Base-by-base conservation (phyloP, 2,888 invertebrate species). In the Leptopterna dolabrata region DNA sequence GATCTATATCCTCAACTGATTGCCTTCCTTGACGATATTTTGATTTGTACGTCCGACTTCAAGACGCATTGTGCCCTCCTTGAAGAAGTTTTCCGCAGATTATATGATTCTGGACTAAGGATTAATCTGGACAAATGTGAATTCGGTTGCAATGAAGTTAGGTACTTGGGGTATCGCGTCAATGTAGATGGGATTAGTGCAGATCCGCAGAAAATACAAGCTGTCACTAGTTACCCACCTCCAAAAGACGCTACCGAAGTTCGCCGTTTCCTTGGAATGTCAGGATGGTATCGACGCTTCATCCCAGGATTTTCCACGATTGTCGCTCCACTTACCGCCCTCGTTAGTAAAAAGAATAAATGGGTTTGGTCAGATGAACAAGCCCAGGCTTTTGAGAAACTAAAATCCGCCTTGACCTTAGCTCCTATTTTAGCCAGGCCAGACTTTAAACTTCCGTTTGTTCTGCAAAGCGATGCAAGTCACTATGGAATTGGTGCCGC, bases 271-370 rank as follows among this genome's bases (percentile, higher is more conserved):
- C 41, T 88, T 19, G 88, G 88, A 16, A 88, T 87, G 88, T 36
- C 86, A 0, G 76, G 85, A 24, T 89, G 89, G 89, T 89, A 89
- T 43, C 88, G 90, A 0, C 89, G 90, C 0, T 91, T 90, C 70
- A 88, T 90, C 1, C 88, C 87, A 0, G 87, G 90, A 41, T 90
- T 89, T 29, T 89, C 90, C 0, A 89, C 89, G 0, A 43, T 89
- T 1, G 86, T 88, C 0, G 89, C 88, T 13, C 90, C 90, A 0
- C 82, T 91, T 2, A 90, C 88, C n/a, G 30, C 88, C 0, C 86
- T 91, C 1, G 27, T 90, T 1, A 88, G 88, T 24, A 89, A 89
- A 29, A 80, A 30, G 29, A 36, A n/a, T 29, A 36, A 29, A 30
- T 87, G 80, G 90, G 30, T 30, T 29, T 89, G 89, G 88, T 45